phyloP scores from a whole-genome alignment of 2,888 invertebrate genomes.

The Apotomis betuletana region DNA sequence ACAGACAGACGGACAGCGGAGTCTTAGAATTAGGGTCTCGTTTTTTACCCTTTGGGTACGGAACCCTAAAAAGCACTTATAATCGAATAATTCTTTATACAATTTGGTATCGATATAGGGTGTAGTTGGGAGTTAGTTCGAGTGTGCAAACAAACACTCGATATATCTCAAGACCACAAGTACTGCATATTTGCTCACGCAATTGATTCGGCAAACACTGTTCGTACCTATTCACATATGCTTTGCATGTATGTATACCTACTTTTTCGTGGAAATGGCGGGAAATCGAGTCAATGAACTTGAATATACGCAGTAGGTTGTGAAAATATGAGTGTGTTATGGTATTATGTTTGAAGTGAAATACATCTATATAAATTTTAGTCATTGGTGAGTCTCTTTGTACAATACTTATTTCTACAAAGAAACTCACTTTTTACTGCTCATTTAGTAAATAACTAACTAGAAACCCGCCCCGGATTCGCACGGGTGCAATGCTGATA shows the following conservation, averaged over 20 bases:
- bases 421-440: too few relatives aligned
- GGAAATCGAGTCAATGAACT: slow-evolving; percentile 37
- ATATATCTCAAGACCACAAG: slow-evolving; percentile 52
- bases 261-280: slow-evolving; percentile 31
- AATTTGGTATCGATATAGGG: background rate
- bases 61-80: background rate
- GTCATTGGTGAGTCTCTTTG: too few relatives aligned
- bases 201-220: slow-evolving; percentile 56
- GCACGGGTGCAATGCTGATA: too few relatives aligned
- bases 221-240: slow-evolving; percentile 47
- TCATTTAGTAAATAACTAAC: too few relatives aligned
- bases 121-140: slow-evolving; percentile 23
- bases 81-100: background rate
- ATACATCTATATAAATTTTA: too few relatives aligned
- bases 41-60: too few relatives aligned
- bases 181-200: slow-evolving; percentile 51
- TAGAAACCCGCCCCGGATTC: too few relatives aligned
- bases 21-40: too few relatives aligned
- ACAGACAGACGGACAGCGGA: too few relatives aligned
- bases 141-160: slow-evolving; percentile 38
- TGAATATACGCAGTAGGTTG: slow-evolving; percentile 18
- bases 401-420: too few relatives aligned
- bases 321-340: slow-evolving; percentile 10
- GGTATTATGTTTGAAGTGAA: too few relatives aligned
- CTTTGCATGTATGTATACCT: slow-evolving; percentile 29